Percentiles rank a stretch among this genome's conserved stretches.
Evolutionary conservation across 2,797 vertebrate genomes (phyloP).

Genomic region (Danio choprae): DNA sequence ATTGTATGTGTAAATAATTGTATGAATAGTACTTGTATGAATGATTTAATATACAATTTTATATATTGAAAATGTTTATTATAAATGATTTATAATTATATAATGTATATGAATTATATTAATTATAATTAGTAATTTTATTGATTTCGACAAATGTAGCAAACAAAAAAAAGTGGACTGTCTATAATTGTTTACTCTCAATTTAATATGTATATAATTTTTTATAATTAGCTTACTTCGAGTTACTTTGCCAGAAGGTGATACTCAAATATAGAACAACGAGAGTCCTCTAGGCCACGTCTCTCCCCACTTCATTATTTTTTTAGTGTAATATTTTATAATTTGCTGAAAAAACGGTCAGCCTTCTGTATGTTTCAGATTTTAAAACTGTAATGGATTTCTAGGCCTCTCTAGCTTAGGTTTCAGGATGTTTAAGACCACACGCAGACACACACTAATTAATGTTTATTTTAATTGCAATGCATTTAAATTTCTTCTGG

Average conservation of each 20-base stretch:
- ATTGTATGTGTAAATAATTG: no score
- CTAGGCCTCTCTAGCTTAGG: conserved; percentile 5
- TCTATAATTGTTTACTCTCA: background rate
- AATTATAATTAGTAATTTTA: no score
- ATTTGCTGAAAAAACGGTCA: background rate
- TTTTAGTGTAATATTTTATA: conserved; percentile 3
- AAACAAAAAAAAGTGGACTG: no score
- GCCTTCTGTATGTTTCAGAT: conserved; percentile 2
- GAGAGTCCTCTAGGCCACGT: background rate
- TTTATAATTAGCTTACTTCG: background rate
- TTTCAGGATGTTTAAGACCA: conserved; percentile 8
- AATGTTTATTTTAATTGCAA: conserved; percentile 42
- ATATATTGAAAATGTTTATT: no score
- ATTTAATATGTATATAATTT: background rate
- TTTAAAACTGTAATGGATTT: conserved; percentile 26
- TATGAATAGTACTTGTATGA: no score
- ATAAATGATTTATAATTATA: no score
- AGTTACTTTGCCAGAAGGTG: background rate
- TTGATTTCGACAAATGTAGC: no score
- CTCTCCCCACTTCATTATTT: background rate
- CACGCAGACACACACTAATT: conserved; percentile 17
- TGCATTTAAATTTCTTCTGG: conserved; percentile 26
- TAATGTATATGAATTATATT: no score
- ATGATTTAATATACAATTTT: no score
- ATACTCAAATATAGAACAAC: no score